A percentile compares a stretch with the other conserved stretches of the same genome.
These are phyloP conservation scores for Alouatta palliata DNA, from an alignment of 2,113 vertebrate species.

Conservation along the genomic window DNA sequence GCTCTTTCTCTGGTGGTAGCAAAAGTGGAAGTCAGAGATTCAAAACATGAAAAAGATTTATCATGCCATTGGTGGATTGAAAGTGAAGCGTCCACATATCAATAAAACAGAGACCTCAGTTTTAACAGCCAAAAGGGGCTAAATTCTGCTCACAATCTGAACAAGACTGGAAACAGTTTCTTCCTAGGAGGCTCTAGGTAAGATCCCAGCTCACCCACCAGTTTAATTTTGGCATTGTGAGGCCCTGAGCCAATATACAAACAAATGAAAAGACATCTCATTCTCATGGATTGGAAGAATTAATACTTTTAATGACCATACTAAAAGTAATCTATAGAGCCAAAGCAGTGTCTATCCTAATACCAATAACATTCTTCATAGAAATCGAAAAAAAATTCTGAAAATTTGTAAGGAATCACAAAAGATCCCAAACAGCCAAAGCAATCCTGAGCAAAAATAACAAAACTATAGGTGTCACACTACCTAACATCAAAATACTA, in stretches of 20 bases:
- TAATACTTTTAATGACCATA: background rate
- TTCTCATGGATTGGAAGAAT: background rate
- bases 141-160: background rate
- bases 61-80: background rate
- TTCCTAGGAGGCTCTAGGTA: background rate
- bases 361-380: background rate
- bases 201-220: background rate
- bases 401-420: background rate
- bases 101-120: background rate
- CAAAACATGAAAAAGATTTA: background rate
- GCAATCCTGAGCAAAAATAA: background rate
- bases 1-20: background rate
- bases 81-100: background rate
- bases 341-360: background rate
- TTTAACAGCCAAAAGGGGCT: background rate
- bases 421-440: background rate
- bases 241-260: background rate
- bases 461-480: background rate
- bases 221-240: background rate
- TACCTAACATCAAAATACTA: background rate
- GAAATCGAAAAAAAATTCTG: background rate
- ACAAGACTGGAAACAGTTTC: background rate
- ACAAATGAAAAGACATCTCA: background rate
- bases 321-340: background rate
- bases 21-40: background rate